Conservation (phyloP, 2,113 vertebrate genomes). For the Caranx melampygus region DNA sequence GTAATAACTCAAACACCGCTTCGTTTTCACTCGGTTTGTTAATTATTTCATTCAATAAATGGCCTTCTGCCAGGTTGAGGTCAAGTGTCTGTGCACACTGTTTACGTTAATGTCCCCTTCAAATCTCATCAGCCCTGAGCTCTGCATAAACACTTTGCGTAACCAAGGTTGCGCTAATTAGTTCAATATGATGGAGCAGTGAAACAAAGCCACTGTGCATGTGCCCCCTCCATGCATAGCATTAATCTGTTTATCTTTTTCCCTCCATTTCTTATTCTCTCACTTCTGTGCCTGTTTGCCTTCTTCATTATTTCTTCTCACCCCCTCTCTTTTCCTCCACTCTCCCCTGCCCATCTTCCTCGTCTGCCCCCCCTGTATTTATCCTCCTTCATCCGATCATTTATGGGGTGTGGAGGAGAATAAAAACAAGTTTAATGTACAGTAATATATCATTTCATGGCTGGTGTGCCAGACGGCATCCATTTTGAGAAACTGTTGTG, state of each 20-base stretch:
- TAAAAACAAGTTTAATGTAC: slow-evolving; percentile 65
- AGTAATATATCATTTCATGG: slow-evolving; percentile 64
- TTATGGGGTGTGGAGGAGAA: slow-evolving; percentile 51
- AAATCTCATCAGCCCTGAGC: neutral
- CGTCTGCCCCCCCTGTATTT: neutral
- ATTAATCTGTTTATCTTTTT: neutral
- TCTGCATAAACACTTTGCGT: neutral
- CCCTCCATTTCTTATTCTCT: neutral
- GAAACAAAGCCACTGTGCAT: slow-evolving; percentile 3
- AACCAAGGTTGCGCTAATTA: neutral
- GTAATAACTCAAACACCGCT: no score
- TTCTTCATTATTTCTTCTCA: slow-evolving; percentile 11
- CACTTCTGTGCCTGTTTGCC: neutral
- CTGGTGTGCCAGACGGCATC: slow-evolving; percentile 60
- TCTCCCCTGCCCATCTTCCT: slow-evolving; percentile 2
- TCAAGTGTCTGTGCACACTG: neutral
- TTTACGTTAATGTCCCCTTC: neutral
- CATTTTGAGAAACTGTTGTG: slow-evolving; percentile 68
- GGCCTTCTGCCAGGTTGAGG: no score
- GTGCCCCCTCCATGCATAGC: neutral
- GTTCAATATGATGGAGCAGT: neutral
- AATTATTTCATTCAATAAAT: no score
- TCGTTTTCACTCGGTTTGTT: no score
- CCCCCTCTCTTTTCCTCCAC: neutral
- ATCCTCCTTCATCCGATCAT: slow-evolving; percentile 24